Evolutionary conservation across 2,888 invertebrate genomes (phyloP).

Genomic region (Hoplodrina ambigua): DNA sequence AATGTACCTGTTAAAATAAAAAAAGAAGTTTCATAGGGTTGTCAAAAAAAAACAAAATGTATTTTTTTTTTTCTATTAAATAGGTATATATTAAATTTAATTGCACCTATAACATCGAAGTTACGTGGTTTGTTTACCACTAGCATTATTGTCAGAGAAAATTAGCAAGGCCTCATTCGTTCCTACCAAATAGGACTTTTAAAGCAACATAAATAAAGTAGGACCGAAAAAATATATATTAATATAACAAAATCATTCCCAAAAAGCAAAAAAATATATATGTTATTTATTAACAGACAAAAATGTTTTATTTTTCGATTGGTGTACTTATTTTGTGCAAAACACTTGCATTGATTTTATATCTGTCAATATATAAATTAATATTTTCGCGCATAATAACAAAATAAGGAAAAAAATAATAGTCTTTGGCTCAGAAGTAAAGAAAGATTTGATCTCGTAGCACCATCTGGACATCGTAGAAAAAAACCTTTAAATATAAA

Average conservation of each 20-base stretch:
- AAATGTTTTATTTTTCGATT: not conserved
- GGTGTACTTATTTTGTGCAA: slow-evolving; percentile 17
- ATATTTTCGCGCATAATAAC: slow-evolving; percentile 47
- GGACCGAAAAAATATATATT: slow-evolving; percentile 55
- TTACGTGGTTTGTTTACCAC: slow-evolving; percentile 72
- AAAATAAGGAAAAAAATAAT: slow-evolving; percentile 67
- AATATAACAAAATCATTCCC: slow-evolving; percentile 42
- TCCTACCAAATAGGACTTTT: slow-evolving; percentile 62
- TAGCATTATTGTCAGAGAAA: slow-evolving; percentile 81
- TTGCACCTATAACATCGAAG: slow-evolving; percentile 87
- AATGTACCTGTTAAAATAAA: not conserved
- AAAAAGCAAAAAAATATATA: slow-evolving; percentile 30
- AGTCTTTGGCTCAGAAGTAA: slow-evolving; percentile 87
- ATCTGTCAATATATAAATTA: slow-evolving; percentile 30
- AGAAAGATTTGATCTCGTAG: slow-evolving; percentile 84
- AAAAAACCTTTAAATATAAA: slow-evolving; percentile 65
- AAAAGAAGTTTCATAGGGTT: slow-evolving; percentile 27
- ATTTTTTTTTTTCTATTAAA: slow-evolving; percentile 83
- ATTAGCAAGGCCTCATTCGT: slow-evolving; percentile 75
- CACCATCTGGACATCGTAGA: slow-evolving; percentile 84
- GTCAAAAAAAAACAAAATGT: slow-evolving; percentile 69
- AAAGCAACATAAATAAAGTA: slow-evolving; percentile 69
- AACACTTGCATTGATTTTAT: slow-evolving; percentile 11
- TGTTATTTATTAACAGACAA: slow-evolving; percentile 13
- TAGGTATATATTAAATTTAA: slow-evolving; percentile 89